Base-by-base conservation (phyloP, 2,888 invertebrate species). In the Rotaria macrura region DNA sequence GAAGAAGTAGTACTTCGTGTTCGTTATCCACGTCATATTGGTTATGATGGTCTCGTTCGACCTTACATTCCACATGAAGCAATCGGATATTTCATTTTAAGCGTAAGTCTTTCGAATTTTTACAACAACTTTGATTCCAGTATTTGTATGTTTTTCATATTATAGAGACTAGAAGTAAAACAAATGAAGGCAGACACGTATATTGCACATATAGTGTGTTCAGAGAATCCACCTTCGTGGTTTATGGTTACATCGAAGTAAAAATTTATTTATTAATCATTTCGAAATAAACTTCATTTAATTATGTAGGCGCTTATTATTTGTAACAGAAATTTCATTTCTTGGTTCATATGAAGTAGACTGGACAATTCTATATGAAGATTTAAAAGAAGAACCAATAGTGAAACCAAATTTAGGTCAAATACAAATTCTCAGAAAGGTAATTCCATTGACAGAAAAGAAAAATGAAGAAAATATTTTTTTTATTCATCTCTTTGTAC, bases 21-120 rank as follows among this genome's bases (percentile, higher is more conserved):
- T 49, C 79, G 86, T 52, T 83, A 84, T 34, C 85, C 85, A 25
- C 43, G 86, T n/a, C 40, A 55, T 47, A 55, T 86, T 29, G 83
- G 84, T 34, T 23, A 34, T 12, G 86, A 86, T 84, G 55, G 83
- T 47, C 55, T 86, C n/a, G 84, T 86, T 84, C 55, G 86, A 57
- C 65, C 83, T 34, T 86, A 84, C 40, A 83, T 85, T 43, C 3
- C 74, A 17, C 83, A 85, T 83, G 86, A 86, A 52, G 86, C 86
- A 23, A 57, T 85, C 43, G 83, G 85, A 85, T 47, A 40, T 43
- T 85, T 12, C 20, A 47, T 85, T 34, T 47, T 85, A 43, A 79
- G 43, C 25, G 79, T 79, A 79, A 79, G 4, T n/a, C 3, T 43
- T 38, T n/a, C 7, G 25, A 12, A 1, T 34, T 9, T 17, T 34